Base-by-base conservation (phyloP, 2,797 vertebrate species). In the Myotis findleyi region DNA sequence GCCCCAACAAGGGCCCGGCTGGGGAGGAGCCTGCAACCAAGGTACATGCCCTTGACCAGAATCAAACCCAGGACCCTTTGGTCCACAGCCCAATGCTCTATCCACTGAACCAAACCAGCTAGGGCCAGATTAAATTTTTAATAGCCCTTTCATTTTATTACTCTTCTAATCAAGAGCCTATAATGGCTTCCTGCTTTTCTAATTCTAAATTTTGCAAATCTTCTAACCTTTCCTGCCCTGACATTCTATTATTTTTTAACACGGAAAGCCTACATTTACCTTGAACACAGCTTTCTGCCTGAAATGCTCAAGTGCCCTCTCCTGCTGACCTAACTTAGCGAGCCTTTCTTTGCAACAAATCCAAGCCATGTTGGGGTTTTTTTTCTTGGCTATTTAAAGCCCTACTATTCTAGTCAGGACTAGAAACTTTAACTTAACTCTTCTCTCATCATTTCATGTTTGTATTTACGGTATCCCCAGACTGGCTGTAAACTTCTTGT, bases 151-250 rank as follows among this genome's bases (percentile, higher is more conserved):
- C 59, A 84, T 30, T n/a, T 82, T 62, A 59, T 84, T 68, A 92
- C 30, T 95, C 51, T 87, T 96, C 25, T 81, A 79, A 82, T 93
- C 47, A 85, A 87, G 64, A 7, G 10, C 9, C 71, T 84, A 94
- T 23, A 75, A 20, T 17, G 23, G 23, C 33, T 75, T 94, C 30
- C 30, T 94, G 51, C 7, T 91, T 53, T 44, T 84, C 10, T 7
- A 87, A 51, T 64, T 83, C 23, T 86, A 94, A 86, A 68, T 66
- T 47, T 92, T 95, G 25, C 27, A 87, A 82, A 59, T 92, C 44
- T 86, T 89, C 41, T 64, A 64, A 87, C 11, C 27, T 87, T 55
- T 12, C 41, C 66, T 87, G 68, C 66, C 51, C 51, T 57, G 76
- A 93, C 75, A 12, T 69, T 91, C 21, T 18, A 72, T 75, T 69